phyloP scores from a whole-genome alignment of 2,113 vertebrate species.

The Sarotherodon lohbergeri region DNA sequence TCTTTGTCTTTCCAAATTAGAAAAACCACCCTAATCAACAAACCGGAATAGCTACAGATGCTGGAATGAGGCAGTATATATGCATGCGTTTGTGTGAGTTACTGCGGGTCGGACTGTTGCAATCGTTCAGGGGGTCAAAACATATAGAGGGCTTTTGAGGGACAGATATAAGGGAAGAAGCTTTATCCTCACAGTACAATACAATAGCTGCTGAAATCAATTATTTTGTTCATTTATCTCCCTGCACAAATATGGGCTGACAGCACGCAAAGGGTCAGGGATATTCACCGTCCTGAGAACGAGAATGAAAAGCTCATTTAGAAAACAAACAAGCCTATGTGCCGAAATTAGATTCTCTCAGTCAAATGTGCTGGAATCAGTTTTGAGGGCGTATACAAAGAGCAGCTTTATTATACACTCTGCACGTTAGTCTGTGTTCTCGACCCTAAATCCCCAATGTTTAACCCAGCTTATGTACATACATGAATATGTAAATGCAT shows the following conservation, averaged over 20 bases:
- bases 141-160: neutral
- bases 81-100: neutral
- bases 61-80: neutral
- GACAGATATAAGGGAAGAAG: neutral
- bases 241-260: neutral
- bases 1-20: neutral
- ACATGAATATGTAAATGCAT: neutral
- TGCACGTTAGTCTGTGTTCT: neutral
- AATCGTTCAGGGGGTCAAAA: slow-evolving; percentile 31
- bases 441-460: neutral
- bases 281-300: neutral
- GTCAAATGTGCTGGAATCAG: neutral
- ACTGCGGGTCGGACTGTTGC: neutral
- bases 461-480: neutral
- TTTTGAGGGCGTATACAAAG: neutral
- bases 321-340: slow-evolving; percentile 23
- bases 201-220: neutral
- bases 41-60: neutral
- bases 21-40: slow-evolving; percentile 20
- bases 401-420: neutral
- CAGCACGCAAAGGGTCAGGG: neutral
- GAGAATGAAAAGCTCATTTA: neutral
- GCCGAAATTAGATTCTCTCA: neutral
- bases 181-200: slow-evolving; percentile 28
- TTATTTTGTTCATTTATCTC: neutral